These are phyloP conservation scores for Callorhinus ursinus DNA, from an alignment of 2,113 vertebrate genomes.

Conservation along the genomic window DNA sequence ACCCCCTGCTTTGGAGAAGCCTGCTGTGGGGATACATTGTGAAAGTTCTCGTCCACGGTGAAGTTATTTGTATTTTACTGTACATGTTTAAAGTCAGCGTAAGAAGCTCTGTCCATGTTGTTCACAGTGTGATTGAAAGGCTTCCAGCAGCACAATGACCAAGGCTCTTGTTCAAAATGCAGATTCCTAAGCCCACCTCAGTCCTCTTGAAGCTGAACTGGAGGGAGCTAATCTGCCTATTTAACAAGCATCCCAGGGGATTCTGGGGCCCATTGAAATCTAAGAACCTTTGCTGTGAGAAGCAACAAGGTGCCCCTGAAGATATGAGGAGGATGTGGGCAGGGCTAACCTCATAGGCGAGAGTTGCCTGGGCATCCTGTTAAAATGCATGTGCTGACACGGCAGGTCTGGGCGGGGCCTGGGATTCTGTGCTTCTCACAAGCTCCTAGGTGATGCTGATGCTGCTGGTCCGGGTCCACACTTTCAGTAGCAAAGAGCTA, in stretches of 20 bases:
- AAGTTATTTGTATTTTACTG: slow-evolving; percentile 26
- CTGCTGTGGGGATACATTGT: not conserved
- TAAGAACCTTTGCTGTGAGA: not conserved
- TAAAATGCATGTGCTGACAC: not conserved
- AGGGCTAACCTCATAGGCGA: not conserved
- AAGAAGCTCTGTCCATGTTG: not conserved
- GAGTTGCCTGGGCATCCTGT: not conserved
- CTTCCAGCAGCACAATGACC: not conserved
- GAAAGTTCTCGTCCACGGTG: not conserved
- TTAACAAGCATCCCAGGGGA: not conserved
- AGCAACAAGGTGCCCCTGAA: not conserved
- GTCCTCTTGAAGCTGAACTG: not conserved
- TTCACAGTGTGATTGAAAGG: not conserved
- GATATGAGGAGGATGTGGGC: not conserved
- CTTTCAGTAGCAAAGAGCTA: not conserved
- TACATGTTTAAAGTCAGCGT: slow-evolving; percentile 17
- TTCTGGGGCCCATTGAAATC: not conserved
- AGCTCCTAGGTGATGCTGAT: not conserved
- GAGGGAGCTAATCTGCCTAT: not conserved
- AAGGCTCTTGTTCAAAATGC: not conserved
- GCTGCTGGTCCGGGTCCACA: not conserved
- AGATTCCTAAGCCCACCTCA: not conserved
- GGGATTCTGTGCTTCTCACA: not conserved
- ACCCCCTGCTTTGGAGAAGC: not conserved
- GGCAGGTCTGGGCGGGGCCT: not conserved